Percentiles rank a stretch among this genome's conserved stretches.
Conservation (phyloP, 2,797 vertebrate species). For the Discoglossus pictus region DNA sequence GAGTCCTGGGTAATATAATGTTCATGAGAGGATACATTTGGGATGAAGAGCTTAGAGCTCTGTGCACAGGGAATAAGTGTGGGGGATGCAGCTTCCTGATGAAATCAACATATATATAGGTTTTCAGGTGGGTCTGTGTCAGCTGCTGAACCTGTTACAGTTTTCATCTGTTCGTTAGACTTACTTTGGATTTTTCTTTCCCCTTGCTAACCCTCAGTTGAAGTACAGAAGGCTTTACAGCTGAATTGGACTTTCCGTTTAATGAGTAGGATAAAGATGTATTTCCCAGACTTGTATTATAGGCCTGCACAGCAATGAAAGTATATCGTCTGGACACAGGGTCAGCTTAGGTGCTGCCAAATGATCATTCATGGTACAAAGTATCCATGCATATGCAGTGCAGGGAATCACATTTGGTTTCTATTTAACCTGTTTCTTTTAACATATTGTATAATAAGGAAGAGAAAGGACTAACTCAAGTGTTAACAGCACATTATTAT, state of each 20-base stretch:
- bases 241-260: constrained; percentile 35
- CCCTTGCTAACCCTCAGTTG: constrained; percentile 42
- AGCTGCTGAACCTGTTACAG: constrained; percentile 44
- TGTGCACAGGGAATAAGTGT: constrained; percentile 30
- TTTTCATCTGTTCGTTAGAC: constrained; percentile 37
- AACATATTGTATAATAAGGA: no score
- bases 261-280: constrained; percentile 32
- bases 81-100: constrained; percentile 32
- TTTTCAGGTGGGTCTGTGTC: constrained; percentile 47
- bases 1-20: constrained; percentile 9
- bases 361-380: background rate
- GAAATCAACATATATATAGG: constrained; percentile 31
- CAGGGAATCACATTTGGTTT: no score
- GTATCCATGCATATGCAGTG: no score
- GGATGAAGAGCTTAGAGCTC: constrained; percentile 33
- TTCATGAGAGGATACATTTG: constrained; percentile 8
- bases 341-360: constrained; percentile 15
- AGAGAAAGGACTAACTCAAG: no score
- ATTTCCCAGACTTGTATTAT: constrained; percentile 30
- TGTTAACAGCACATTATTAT: no score
- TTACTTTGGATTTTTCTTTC: constrained; percentile 42
- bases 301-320: constrained; percentile 19
- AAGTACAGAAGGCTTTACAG: constrained; percentile 46
- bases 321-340: constrained; percentile 9
- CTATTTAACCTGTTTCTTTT: no score